Base-by-base conservation (phyloP, 2,113 vertebrate species). In the Neogale vison region DNA sequence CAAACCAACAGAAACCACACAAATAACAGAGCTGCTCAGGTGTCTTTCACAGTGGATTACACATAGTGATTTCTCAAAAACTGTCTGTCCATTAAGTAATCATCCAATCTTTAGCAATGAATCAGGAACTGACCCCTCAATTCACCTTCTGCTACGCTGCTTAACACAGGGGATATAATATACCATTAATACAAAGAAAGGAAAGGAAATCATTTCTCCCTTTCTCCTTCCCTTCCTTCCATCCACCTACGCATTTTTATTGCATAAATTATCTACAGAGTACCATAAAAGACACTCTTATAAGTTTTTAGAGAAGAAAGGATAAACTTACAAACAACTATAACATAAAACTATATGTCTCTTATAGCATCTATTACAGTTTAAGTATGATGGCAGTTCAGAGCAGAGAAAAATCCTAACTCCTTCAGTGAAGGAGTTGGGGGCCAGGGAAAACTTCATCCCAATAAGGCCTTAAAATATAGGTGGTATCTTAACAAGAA, bases 21-120 rank as follows among this genome's bases (percentile, higher is more conserved):
- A 87, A 90, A 85, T 17, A 86, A 50, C 15, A 90, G 57, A 87
- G n/a, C 29, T 20, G 10, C 57, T 88, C 74, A 71, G 29, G 21
- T 81, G 12, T 88, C 81, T 88, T 82, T 34, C 76, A 88, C 7
- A 93, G 65, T 85, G 88, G n/a, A 39, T 91, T 83, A 67, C 45
- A 90, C 23, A 80, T 3, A 95, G 45, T 11, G 39, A 67, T 91
- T 85, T 95, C 50, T 90, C 77, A 81, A 55, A 95, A 96, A 82
- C 42, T 61, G 42, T 61, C 85, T 74, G n/a, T 76, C 97, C 86
- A 88, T 88, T 93, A 95, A 84, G 39, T n/a, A 90, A 97, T 77
- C 57, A 94, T 77, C 50, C 52, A 93, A 47, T 93, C 59, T 79
- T 89, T 74, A 94, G 85, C 71, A 96, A 82, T 12, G 36, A 95